These are phyloP conservation scores for Drosophila kepulauana DNA, from an alignment of 1,140 invertebrate genomes.

Conservation along the genomic window DNA sequence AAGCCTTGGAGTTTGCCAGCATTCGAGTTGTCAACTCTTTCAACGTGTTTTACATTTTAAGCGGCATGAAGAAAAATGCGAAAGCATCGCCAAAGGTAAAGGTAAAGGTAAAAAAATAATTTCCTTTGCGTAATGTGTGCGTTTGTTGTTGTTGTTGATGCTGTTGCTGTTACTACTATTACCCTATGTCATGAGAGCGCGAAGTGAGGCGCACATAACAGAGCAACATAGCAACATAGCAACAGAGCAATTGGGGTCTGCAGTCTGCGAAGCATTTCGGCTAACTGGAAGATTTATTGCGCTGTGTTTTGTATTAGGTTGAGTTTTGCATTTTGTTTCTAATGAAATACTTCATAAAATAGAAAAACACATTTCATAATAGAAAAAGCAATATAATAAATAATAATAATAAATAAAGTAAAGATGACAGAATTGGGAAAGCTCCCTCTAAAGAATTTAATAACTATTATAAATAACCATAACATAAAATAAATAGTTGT, in stretches of 20 bases:
- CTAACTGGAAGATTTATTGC: slow-evolving; percentile 3
- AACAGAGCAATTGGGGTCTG: neutral
- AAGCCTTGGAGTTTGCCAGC: slow-evolving; percentile 41
- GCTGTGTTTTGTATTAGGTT: neutral
- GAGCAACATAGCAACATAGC: too few relatives aligned
- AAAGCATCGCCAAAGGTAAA: slow-evolving; percentile 15
- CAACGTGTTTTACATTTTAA: slow-evolving; percentile 80
- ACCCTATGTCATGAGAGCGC: slow-evolving; percentile 1
- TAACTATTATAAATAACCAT: neutral
- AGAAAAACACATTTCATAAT: too few relatives aligned
- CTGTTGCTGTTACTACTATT: slow-evolving; percentile 39
- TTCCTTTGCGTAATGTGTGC: slow-evolving; percentile 73
- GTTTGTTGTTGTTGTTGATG: slow-evolving; percentile 44
- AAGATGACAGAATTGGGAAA: too few relatives aligned
- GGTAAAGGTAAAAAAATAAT: slow-evolving; percentile 67
- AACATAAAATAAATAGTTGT: too few relatives aligned
- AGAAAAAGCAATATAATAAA: too few relatives aligned
- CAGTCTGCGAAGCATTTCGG: neutral
- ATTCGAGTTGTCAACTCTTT: slow-evolving; percentile 81
- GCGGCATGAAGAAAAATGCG: slow-evolving; percentile 49
- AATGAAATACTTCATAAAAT: too few relatives aligned
- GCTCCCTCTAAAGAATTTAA: neutral
- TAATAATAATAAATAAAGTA: neutral
- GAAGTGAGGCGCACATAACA: neutral
- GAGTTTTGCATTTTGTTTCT: too few relatives aligned